These are phyloP conservation scores for Cerastoderma edule DNA, from an alignment of 2,888 invertebrate species.

Conservation along the genomic window DNA sequence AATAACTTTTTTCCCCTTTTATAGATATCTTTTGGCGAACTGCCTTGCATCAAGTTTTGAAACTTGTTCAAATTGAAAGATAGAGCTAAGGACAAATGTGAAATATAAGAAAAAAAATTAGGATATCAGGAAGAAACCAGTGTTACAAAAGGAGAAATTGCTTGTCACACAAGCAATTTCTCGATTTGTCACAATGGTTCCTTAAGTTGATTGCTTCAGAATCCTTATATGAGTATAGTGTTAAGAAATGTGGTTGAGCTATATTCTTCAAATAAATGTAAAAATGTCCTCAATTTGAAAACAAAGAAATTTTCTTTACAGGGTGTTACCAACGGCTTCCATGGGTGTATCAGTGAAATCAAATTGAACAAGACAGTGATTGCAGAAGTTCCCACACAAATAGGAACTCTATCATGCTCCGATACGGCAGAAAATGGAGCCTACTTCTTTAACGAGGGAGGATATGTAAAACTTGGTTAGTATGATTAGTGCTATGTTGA, in stretches of 20 bases:
- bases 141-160: too few relatives aligned
- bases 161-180: not conserved
- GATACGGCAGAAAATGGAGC: conserved; percentile 90
- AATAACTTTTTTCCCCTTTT: too few relatives aligned
- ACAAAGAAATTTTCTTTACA: too few relatives aligned
- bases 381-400: conserved; percentile 86
- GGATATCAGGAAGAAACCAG: not conserved
- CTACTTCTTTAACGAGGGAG: conserved; percentile 92
- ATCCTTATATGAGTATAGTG: too few relatives aligned
- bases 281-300: too few relatives aligned
- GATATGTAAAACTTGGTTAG: conserved; percentile 87
- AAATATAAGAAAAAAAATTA: not conserved
- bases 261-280: too few relatives aligned
- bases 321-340: conserved; percentile 89
- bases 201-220: not conserved
- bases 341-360: conserved; percentile 92
- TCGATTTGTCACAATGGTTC: not conserved
- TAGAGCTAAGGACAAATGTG: too few relatives aligned
- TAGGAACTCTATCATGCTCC: conserved; percentile 56
- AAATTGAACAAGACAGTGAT: conserved; percentile 88
- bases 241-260: too few relatives aligned
- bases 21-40: too few relatives aligned
- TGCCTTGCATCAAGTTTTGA: too few relatives aligned
- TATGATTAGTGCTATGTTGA: too few relatives aligned
- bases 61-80: too few relatives aligned